Percentiles rank a stretch among this genome's conserved stretches.
Evolutionary conservation across 2,888 invertebrate species (phyloP).

Genomic region (Kryphioiulus occultus): DNA sequence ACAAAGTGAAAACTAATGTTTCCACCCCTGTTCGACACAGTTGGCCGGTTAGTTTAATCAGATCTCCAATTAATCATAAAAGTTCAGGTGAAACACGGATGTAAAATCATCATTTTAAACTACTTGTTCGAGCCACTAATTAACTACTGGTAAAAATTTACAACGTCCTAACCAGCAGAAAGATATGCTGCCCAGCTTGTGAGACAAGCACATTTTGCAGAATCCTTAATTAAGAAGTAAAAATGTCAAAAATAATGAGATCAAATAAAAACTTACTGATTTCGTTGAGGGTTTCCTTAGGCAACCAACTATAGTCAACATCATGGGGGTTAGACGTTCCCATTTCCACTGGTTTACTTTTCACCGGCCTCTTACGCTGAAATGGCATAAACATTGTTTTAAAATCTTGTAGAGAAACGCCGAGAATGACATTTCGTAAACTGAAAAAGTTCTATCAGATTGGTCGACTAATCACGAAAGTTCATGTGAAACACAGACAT

Average conservation of each 20-base stretch:
- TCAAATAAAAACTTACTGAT: constrained; percentile 41
- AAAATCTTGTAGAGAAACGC: neutral
- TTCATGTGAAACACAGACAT: constrained; percentile 37
- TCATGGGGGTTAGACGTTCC: constrained; percentile 88
- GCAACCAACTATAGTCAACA: constrained; percentile 99
- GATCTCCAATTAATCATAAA: neutral
- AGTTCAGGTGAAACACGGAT: constrained; percentile 24
- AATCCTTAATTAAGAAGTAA: too few relatives aligned
- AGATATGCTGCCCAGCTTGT: neutral
- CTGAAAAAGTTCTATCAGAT: neutral
- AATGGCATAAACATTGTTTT: neutral
- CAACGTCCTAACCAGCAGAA: neutral
- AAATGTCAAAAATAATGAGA: neutral
- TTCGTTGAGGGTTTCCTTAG: constrained; percentile 81
- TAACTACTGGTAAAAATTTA: neutral
- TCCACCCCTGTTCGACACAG: too few relatives aligned
- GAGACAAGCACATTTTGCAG: too few relatives aligned
- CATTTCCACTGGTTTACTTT: constrained; percentile 67
- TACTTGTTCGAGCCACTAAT: neutral
- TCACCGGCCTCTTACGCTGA: constrained; percentile 60
- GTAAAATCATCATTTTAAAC: constrained; percentile 33
- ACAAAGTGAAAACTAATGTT: too few relatives aligned
- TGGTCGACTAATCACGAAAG: neutral
- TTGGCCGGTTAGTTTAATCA: neutral
- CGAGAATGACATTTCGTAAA: neutral